Evolutionary conservation across 2,797 vertebrate genomes (phyloP), one percentile per base, ranked within the genome.

Genomic region (Clarias fuscus): DNA sequence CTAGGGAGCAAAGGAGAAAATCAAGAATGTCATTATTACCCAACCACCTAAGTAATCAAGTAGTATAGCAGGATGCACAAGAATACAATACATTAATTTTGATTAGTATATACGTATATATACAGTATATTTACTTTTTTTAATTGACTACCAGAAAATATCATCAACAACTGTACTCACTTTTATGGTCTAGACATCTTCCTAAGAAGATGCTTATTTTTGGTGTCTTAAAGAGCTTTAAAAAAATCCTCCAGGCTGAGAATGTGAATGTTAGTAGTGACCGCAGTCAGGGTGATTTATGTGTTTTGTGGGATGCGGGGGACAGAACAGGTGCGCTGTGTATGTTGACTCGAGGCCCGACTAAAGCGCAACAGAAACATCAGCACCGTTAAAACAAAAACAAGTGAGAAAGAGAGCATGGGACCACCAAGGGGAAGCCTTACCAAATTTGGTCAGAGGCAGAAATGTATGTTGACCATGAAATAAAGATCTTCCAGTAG

Each of bases 281-380:
- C 81, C 84, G 76, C 86, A 56, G 84, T 83, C 85, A 82, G 91
- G 90, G 91, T 91, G 92, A 91, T 95, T 93, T 90, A 91, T 93
- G 88, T 91, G 89, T 91, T 91, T 93, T 94, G 87, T 87, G 85
- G 48, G 86, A n/a, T 68, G 58, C 85, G 58, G 80, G 88, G 86
- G 87, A 90, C 89, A 89, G 91, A 91, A 93, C 93, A 94, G 94
- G 93, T 94, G 93, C 89, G 87, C 89, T 83, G 89, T 90, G 86
- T 93, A 86, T 92, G 93, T 92, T 90, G 84, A 92, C 91, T 87
- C 81, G 87, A 92, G 90, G 89, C 84, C 88, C 86, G 88, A 90
- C 87, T 37, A 86, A 67, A 86, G 86, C 85, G 70, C 86, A 87
- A 87, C 85, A 84, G 86, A 78, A 84, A 88, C 88, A 90, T 84